Conservation (phyloP, 2,113 vertebrate species). For the Empidonax traillii region DNA sequence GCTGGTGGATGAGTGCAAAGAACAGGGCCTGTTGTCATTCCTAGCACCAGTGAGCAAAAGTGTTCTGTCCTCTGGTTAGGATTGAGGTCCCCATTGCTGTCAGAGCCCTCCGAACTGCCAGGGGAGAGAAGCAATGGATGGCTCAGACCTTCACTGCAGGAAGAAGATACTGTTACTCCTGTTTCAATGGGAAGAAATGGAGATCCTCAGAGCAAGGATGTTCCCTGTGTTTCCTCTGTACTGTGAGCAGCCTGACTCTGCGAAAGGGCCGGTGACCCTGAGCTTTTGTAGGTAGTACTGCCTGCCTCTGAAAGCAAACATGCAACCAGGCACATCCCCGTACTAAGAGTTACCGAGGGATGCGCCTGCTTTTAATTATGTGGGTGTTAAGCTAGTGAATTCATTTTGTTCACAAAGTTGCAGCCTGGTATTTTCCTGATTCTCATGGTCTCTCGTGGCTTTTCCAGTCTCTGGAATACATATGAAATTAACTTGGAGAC, state of each 20-base stretch:
- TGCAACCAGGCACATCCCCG: neutral
- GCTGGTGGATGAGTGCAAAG: neutral
- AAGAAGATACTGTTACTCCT: neutral
- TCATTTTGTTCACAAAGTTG: neutral
- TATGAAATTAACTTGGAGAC: neutral
- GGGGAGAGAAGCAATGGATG: neutral
- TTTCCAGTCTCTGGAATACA: neutral
- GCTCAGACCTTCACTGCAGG: neutral
- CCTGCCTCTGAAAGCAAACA: neutral
- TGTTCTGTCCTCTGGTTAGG: neutral
- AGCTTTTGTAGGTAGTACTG: neutral
- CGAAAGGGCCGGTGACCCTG: neutral
- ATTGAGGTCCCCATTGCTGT: neutral
- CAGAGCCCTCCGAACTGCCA: neutral
- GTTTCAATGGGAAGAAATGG: neutral
- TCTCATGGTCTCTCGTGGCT: neutral
- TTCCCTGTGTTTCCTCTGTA: neutral
- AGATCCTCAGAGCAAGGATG: neutral
- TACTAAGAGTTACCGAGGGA: neutral
- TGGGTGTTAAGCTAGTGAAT: conserved; percentile 9
- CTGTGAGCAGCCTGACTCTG: neutral
- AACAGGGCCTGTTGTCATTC: neutral
- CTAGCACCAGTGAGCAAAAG: neutral
- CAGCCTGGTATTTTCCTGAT: neutral
- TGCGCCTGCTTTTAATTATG: neutral